Base-by-base conservation (phyloP, 1,140 invertebrate species). In the Cecropterus lyciades region DNA sequence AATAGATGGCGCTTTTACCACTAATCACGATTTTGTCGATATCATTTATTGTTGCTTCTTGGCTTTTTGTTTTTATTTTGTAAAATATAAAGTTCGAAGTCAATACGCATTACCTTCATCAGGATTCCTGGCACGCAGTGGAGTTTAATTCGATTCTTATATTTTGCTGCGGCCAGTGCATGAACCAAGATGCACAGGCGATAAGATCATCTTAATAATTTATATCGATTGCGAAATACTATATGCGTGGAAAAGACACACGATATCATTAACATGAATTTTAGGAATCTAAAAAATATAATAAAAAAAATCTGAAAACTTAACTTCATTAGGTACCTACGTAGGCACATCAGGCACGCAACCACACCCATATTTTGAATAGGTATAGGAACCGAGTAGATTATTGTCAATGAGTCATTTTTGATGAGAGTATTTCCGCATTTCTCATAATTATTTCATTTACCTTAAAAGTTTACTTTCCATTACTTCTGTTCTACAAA, bases 161-260 rank as follows among this genome's bases (percentile, higher is more conserved):
- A 77, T 80, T 80, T 73, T 77, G 70, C 75, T 66, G 55, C 52
- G 45, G 45, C 16, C 59, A 69, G 63, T 65, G 72, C 73, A 71
- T 69, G 79, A 75, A 82, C 81, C 59, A 70, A 78, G 80, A 84
- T 77, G 75, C 72, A 70, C 20, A 49, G n/a, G 46, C 65, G 82
- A 87, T 85, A 87, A 80, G 56, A 86, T 85, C 82, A 68, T 69
- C 65, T 77, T 73, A 80, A 63, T 62, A 51, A 79, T 78, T 72
- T 75, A 67, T 74, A 70, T 79, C 76, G 80, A 81, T 81, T 73
- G 84, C 70, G 82, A 83, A 86, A 86, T 78, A 66, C 79, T 82
- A 86, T 84, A 82, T 73, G 80, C 80, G 82, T 84, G 84, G 78
- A 82, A 82, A 77, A 70, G 10, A 37, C 33, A 67, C 68, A 67